phyloP scores from a whole-genome alignment of 2,888 invertebrate genomes.

The Apomyelois bistriatella region DNA sequence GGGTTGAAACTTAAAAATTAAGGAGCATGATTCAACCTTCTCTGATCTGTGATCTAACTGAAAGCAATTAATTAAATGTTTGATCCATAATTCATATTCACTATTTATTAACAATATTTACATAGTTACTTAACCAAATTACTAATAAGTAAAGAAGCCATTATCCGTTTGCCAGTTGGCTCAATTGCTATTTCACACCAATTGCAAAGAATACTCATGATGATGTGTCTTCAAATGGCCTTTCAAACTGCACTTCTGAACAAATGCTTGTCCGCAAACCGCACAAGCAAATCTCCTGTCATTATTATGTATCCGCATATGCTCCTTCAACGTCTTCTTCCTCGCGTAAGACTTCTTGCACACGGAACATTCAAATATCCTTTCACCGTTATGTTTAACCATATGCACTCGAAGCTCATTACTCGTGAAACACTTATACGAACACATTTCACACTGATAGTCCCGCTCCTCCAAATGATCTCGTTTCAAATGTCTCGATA shows the following conservation, averaged over 20 bases:
- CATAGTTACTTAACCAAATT: too few species aligned
- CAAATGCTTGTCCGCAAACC: slow-evolving; percentile 60
- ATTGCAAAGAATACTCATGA: slow-evolving; percentile 34
- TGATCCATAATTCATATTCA: too few species aligned
- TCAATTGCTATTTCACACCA: neutral
- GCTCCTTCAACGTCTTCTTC: slow-evolving; percentile 58
- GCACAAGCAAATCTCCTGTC: slow-evolving; percentile 57
- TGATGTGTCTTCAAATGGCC: slow-evolving; percentile 62
- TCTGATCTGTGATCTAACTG: too few species aligned
- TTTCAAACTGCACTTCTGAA: slow-evolving; percentile 65
- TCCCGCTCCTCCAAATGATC: slow-evolving; percentile 56
- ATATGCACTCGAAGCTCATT: slow-evolving; percentile 55
- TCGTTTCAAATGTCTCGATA: slow-evolving; percentile 57
- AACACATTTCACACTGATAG: slow-evolving; percentile 38
- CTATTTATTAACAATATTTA: too few species aligned
- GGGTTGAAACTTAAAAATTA: too few species aligned
- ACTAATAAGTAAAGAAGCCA: too few species aligned
- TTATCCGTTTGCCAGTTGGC: too few species aligned
- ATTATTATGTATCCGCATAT: slow-evolving; percentile 64
- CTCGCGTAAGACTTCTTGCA: slow-evolving; percentile 64
- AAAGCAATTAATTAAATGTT: too few species aligned
- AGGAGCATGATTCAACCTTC: too few species aligned
- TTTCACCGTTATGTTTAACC: slow-evolving; percentile 56
- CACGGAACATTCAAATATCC: slow-evolving; percentile 54
- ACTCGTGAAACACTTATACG: slow-evolving; percentile 56